phyloP scores from a whole-genome alignment of 1,140 invertebrate genomes.

The Pectinophora gossypiella region DNA sequence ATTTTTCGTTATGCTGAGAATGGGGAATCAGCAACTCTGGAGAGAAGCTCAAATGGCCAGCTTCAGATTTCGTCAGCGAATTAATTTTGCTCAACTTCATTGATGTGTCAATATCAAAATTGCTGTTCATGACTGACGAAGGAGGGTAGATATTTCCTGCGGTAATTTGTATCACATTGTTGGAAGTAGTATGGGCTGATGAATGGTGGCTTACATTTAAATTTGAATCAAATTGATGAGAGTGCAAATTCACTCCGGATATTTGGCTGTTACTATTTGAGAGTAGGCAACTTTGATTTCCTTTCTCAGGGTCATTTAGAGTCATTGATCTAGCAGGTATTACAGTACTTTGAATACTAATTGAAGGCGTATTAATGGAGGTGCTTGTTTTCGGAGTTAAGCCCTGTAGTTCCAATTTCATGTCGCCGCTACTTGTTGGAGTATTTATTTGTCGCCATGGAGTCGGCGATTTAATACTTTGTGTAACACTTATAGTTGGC shows the following conservation, averaged over 20 bases:
- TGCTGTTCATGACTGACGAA: slow-evolving; percentile 52
- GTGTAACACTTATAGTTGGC: slow-evolving; percentile 65
- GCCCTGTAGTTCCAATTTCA: slow-evolving; percentile 55
- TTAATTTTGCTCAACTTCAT: slow-evolving; percentile 67
- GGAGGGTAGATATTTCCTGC: slow-evolving; percentile 65
- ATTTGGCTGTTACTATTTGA: slow-evolving; percentile 46
- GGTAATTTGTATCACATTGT: slow-evolving; percentile 67
- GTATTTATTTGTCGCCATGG: slow-evolving; percentile 57
- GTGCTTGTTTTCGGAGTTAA: slow-evolving; percentile 40
- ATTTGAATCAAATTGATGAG: slow-evolving; percentile 57
- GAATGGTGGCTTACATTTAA: slow-evolving; percentile 53
- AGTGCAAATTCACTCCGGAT: slow-evolving; percentile 37
- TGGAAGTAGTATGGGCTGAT: slow-evolving; percentile 43
- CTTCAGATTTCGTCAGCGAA: slow-evolving; percentile 63
- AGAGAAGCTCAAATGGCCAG: slow-evolving; percentile 63
- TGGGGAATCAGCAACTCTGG: slow-evolving; percentile 71
- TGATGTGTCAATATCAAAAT: slow-evolving; percentile 65
- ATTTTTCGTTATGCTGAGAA: slow-evolving; percentile 59
- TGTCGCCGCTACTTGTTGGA: slow-evolving; percentile 36
- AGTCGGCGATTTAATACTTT: slow-evolving; percentile 64
- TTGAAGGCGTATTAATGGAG: slow-evolving; percentile 32
- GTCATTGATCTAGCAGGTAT: slow-evolving; percentile 33
- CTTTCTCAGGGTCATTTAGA: slow-evolving; percentile 52
- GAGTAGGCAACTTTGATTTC: slow-evolving; percentile 54
- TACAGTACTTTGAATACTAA: slow-evolving; percentile 49